A percentile compares a stretch with the other conserved stretches of the same genome.
These are phyloP conservation scores for Cardiocondyla obscurior DNA, from an alignment of 1,140 invertebrate genomes.

Conservation along the genomic window DNA sequence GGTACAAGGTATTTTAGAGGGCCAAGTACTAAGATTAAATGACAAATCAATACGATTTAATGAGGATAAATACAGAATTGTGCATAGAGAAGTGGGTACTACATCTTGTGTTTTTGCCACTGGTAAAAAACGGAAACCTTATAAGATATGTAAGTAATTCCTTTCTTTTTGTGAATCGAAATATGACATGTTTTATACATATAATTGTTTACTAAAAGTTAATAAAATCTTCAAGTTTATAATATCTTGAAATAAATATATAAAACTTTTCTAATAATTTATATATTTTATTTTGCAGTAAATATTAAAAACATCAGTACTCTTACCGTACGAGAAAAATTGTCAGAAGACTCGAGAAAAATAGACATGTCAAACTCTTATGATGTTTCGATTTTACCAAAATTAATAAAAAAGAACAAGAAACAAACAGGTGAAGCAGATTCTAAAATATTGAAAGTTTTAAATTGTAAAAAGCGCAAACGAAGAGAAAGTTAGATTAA, in stretches of 20 bases:
- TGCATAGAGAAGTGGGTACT: neutral
- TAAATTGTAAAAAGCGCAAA: neutral
- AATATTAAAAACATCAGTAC: conserved; percentile 33
- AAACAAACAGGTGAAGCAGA: neutral
- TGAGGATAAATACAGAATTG: neutral
- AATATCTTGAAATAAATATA: neutral
- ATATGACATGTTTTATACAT: neutral
- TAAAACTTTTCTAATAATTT: neutral
- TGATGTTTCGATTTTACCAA: neutral
- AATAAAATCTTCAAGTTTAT: too few relatives aligned
- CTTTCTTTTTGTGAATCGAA: neutral
- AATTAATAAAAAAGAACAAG: neutral
- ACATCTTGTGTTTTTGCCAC: conserved; percentile 37
- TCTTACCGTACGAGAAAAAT: conserved; percentile 23
- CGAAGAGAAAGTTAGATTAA: neutral
- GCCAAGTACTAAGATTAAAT: neutral
- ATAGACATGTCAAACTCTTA: neutral
- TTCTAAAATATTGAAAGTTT: neutral
- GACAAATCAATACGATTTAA: conserved; percentile 5
- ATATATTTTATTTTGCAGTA: neutral
- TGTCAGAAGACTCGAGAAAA: neutral
- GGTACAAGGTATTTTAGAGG: neutral
- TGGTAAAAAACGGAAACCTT: conserved; percentile 19
- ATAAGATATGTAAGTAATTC: conserved; percentile 9
- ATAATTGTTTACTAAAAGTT: neutral